phyloP scores from a whole-genome alignment of 2,888 invertebrate species.

The Pinctada fucata region DNA sequence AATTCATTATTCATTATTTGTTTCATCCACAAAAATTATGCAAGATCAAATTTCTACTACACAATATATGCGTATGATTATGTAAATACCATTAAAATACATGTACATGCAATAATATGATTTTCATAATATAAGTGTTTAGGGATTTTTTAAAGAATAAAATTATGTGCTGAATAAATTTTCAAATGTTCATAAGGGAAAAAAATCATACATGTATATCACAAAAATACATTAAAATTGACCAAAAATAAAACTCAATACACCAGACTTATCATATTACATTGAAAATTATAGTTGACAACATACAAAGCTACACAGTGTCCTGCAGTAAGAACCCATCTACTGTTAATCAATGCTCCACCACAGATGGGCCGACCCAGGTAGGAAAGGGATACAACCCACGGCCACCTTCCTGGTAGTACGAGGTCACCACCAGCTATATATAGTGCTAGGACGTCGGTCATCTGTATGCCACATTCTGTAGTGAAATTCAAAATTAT shows the following conservation, averaged over 20 bases:
- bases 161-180: too few relatives aligned
- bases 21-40: too few relatives aligned
- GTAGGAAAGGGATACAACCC: conserved; percentile 65
- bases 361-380: conserved; percentile 61
- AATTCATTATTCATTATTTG: neutral
- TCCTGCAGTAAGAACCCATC: conserved; percentile 67
- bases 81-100: too few relatives aligned
- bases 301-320: conserved; percentile 67
- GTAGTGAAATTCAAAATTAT: conserved; percentile 9
- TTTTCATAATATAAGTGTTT: too few relatives aligned
- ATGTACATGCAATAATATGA: too few relatives aligned
- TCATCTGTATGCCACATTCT: conserved; percentile 63
- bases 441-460: conserved; percentile 50
- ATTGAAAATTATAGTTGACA: neutral
- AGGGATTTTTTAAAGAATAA: too few relatives aligned
- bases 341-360: conserved; percentile 54
- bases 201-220: too few relatives aligned
- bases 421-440: conserved; percentile 63
- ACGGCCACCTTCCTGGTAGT: conserved; percentile 67
- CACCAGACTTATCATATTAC: neutral
- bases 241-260: neutral
- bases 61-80: too few relatives aligned
- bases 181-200: too few relatives aligned
- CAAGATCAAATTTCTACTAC: too few relatives aligned
- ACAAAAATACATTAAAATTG: too few relatives aligned